phyloP scores from a whole-genome alignment of 2,888 invertebrate genomes.

The Gandaritis pyraliata region DNA sequence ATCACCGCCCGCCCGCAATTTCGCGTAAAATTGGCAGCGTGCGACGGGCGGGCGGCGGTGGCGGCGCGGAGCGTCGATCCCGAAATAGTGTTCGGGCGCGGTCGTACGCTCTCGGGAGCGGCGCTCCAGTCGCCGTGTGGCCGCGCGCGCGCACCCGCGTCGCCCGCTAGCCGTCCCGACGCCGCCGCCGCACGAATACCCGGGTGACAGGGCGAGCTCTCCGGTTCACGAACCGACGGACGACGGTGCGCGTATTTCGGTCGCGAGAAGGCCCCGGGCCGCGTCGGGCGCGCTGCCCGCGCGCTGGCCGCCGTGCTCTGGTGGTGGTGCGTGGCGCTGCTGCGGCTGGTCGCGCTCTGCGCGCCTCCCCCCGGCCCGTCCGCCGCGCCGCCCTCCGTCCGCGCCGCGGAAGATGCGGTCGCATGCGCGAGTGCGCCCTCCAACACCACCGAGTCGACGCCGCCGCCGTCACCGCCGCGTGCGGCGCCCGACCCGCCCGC shows the following conservation, averaged over 20 bases:
- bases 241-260: slow-evolving; percentile 80
- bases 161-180: slow-evolving; percentile 70
- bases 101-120: slow-evolving; percentile 78
- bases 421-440: slow-evolving; percentile 75
- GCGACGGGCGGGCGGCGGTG: slow-evolving; percentile 78
- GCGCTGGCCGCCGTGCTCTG: slow-evolving; percentile 83
- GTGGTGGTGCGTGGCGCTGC: slow-evolving; percentile 83
- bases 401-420: slow-evolving; percentile 77
- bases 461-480: slow-evolving; percentile 50
- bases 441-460: slow-evolving; percentile 70
- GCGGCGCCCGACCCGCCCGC: slow-evolving; percentile 62
- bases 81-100: slow-evolving; percentile 84
- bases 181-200: slow-evolving; percentile 63
- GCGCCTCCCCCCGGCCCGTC: slow-evolving; percentile 79
- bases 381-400: slow-evolving; percentile 69
- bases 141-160: slow-evolving; percentile 83
- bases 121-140: slow-evolving; percentile 82
- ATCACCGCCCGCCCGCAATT: slow-evolving; percentile 84
- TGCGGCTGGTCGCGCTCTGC: slow-evolving; percentile 81
- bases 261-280: slow-evolving; percentile 79
- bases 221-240: slow-evolving; percentile 67
- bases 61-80: slow-evolving; percentile 81
- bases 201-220: slow-evolving; percentile 67
- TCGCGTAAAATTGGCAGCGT: slow-evolving; percentile 84
- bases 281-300: slow-evolving; percentile 80